Evolutionary conservation across 2,888 invertebrate genomes (phyloP).

Genomic region (Petrolisthes manimaculis): DNA sequence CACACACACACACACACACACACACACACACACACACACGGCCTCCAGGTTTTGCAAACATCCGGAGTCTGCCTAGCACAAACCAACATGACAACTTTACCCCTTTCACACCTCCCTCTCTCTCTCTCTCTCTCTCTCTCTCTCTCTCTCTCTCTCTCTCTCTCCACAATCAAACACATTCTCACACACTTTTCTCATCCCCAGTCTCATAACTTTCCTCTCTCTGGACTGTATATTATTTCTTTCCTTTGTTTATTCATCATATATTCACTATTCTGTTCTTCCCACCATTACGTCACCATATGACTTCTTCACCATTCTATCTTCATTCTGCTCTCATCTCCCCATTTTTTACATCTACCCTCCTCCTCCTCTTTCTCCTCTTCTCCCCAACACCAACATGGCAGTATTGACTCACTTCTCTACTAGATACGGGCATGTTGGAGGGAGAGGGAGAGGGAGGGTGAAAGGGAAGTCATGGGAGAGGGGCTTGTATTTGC

Average conservation of each 20-base stretch:
- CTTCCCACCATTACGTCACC: neutral
- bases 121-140: neutral
- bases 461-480: neutral
- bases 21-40: neutral
- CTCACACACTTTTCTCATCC: slow-evolving; percentile 9
- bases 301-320: neutral
- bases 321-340: neutral
- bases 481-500: no score
- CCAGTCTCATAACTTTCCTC: neutral
- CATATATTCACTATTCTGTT: neutral
- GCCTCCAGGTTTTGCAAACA: neutral
- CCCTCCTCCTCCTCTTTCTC: neutral
- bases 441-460: neutral
- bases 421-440: neutral
- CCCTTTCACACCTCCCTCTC: no score
- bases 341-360: no score
- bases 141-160: neutral
- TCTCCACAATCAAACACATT: neutral
- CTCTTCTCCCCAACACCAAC: neutral
- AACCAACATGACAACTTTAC: no score
- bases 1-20: slow-evolving; percentile 2
- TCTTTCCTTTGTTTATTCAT: no score
- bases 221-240: no score
- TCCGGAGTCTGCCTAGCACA: no score
- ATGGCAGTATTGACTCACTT: neutral